phyloP scores from a whole-genome alignment of 1,140 invertebrate genomes.

The Drosophila nasuta region DNA sequence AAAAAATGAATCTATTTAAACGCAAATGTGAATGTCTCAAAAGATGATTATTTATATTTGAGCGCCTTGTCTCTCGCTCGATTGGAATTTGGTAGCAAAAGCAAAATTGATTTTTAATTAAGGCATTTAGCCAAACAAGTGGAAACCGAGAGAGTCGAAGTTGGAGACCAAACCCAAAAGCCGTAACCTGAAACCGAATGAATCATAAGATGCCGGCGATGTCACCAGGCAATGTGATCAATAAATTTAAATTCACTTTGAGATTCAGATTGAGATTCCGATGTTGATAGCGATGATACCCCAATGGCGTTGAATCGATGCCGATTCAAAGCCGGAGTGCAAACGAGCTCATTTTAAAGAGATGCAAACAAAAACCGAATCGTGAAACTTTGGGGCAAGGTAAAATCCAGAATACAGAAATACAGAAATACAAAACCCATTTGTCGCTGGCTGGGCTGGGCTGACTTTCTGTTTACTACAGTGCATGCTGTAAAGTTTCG shows the following conservation, averaged over 20 bases:
- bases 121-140: slow-evolving; percentile 65
- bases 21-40: slow-evolving; percentile 24
- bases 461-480: slow-evolving; percentile 37
- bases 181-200: slow-evolving; percentile 59
- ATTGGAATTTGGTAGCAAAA: slow-evolving; percentile 72
- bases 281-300: slow-evolving; percentile 8
- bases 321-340: slow-evolving; percentile 46
- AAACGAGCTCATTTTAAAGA: slow-evolving; percentile 75
- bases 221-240: slow-evolving; percentile 36
- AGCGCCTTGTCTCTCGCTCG: slow-evolving; percentile 19
- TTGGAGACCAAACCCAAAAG: slow-evolving; percentile 44
- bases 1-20: slow-evolving; percentile 16
- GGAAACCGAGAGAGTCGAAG: background rate
- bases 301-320: background rate
- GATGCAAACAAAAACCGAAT: slow-evolving; percentile 29
- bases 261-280: slow-evolving; percentile 15
- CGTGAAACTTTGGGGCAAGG: background rate
- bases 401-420: slow-evolving; percentile 1
- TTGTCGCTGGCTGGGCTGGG: slow-evolving; percentile 24
- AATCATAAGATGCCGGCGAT: slow-evolving; percentile 55
- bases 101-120: slow-evolving; percentile 80
- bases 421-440: slow-evolving; percentile 24
- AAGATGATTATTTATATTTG: slow-evolving; percentile 29
- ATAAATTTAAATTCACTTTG: slow-evolving; percentile 66
- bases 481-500: slow-evolving; percentile 64